Base-by-base conservation (phyloP, 2,888 invertebrate species). In the Empis stercorea region DNA sequence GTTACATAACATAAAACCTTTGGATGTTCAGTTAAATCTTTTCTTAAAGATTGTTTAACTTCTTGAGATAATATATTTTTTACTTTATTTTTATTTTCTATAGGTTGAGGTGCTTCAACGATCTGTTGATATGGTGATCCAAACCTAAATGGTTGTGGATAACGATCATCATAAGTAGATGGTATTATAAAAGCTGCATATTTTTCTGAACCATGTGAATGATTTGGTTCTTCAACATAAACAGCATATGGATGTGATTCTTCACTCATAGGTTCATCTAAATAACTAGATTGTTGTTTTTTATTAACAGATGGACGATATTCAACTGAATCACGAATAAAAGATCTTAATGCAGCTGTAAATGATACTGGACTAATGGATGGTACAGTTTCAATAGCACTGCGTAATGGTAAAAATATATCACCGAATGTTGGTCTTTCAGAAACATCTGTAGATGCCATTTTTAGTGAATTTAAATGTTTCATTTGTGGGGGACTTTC, bases 1-100 rank as follows among this genome's bases (percentile, higher is more conserved):
- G 91, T 87, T 63, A 88, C 76, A 61, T 91, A 91, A 64, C 93
- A 93, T 1, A 91, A 79, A 0, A 91, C 81, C 56, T 77, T 73
- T 9, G 69, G 61, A 3, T 60, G 50, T 13, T 38, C 49, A 36
- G 62, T 65, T 14, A 56, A 57, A 49, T 67, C 39, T 42, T 48
- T 48, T 9, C 6, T 59, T 59, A 0, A 59, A 56, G n/a, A 64
- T 47, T 4, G 62, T 64, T 37, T 45, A 1, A 47, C 49, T 10
- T 42, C 39, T 2, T 49, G 32, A 4, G 44, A 14, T 9, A 57
- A 52, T 13, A 61, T 58, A 39, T 61, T 59, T 14, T 60, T 56
- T 4, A 53, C 53, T 42, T 60, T 60, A 7, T 58, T 11, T 6
- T 59, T 56, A 9, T 62, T 49, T 39, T 65, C 59, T 1, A 56